Evolutionary conservation across 2,113 vertebrate genomes (phyloP), one percentile per base, ranked within the genome.

Genomic region (Bubo bubo): DNA sequence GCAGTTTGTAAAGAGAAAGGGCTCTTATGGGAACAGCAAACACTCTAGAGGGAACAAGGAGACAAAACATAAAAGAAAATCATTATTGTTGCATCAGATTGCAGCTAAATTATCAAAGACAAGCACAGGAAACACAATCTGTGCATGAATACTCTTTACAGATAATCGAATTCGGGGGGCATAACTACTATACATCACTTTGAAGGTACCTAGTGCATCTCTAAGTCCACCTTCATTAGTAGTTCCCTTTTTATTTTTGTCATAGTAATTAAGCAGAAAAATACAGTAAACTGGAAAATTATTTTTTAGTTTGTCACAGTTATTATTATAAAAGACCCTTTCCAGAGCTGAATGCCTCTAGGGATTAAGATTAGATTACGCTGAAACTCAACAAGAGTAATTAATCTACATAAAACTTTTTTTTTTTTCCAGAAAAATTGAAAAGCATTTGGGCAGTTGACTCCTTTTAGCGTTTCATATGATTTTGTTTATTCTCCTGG

Each of bases 41-140:
- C 52, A 82, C 37, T 85, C 90, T 4, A 76, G 76, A 10, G 1
- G 28, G 55, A 96, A 83, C 9, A 55, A 62, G 66, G n/a, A 95
- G 53, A 34, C 55, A 87, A 59, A 90, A 92, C 93, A 60, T 14
- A 72, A 92, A 93, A 92, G n/a, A 8, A 91, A 75, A 47, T 59
- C 12, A 87, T 82, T 94, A 79, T 8, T 90, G 41, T 76, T 88
- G 58, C 64, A 91, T 93, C 45, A 71, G 60, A 73, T 35, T 88
- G 68, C 9, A 17, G 62, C 81, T 95, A 95, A 93, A 96, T 95
- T 97, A 92, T 55, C 87, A 82, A 39, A 94, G 87, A 84, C 89
- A 89, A 86, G 75, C 81, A 94, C 18, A 79, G 82, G 34, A 85
- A 34, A 37, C 34, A n/a, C 64, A 94, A 71, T 88, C 77, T 86